phyloP scores from a whole-genome alignment of 2,888 invertebrate species.

The Muschampia plurimacula region DNA sequence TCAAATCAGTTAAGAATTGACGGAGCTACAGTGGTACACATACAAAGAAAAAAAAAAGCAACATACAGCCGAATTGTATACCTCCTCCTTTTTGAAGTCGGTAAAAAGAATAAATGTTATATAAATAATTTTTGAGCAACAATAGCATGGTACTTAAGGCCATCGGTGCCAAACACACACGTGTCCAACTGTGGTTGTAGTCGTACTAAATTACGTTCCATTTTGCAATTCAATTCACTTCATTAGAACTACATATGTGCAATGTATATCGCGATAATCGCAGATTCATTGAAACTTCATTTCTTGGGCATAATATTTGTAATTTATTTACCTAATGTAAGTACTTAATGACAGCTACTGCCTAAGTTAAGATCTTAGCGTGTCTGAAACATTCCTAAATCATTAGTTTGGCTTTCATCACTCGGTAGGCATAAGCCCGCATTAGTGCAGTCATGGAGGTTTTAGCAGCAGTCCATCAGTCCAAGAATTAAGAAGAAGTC shows the following conservation, averaged over 20 bases:
- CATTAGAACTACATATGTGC: slow-evolving; percentile 44
- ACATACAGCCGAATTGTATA: too few species aligned
- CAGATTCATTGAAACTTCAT: slow-evolving; percentile 19
- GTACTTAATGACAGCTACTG: background rate
- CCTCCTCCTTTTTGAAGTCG: too few species aligned
- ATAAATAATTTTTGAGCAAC: slow-evolving; percentile 12
- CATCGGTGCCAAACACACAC: slow-evolving; percentile 55
- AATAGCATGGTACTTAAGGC: slow-evolving; percentile 4
- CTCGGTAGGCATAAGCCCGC: too few species aligned
- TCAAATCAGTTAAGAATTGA: too few species aligned
- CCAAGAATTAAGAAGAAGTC: too few species aligned
- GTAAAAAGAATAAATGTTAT: too few species aligned
- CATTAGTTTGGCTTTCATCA: too few species aligned
- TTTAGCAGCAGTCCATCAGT: too few species aligned
- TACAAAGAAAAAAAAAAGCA: too few species aligned
- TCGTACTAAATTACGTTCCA: slow-evolving; percentile 50
- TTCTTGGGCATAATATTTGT: background rate
- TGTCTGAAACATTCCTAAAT: background rate
- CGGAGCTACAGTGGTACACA: too few species aligned
- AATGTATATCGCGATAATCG: slow-evolving; percentile 25
- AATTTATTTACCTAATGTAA: background rate
- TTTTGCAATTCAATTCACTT: slow-evolving; percentile 41
- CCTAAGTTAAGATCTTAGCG: background rate
- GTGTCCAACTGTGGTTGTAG: slow-evolving; percentile 56
- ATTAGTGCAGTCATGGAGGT: too few species aligned